Evolutionary conservation across 2,113 vertebrate genomes (phyloP).

Genomic region (Ailuropoda melanoleuca): DNA sequence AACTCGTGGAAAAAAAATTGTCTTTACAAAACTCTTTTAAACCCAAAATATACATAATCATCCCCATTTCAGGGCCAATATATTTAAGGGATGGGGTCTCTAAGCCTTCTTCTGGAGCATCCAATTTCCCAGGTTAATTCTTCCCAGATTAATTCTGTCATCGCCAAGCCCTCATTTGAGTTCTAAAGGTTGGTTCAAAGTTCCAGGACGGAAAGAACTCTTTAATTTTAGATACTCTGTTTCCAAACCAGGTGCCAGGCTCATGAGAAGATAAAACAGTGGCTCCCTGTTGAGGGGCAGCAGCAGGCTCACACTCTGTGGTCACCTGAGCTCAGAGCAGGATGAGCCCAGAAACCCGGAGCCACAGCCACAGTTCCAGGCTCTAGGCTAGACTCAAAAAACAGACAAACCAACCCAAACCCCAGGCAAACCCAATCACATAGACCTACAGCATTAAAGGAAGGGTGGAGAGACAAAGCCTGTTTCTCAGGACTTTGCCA

Average conservation of each 20-base stretch:
- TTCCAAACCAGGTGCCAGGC: slow-evolving; percentile 81
- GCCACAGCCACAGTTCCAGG: background rate
- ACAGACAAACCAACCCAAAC: slow-evolving; percentile 61
- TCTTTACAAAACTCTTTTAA: slow-evolving; percentile 70
- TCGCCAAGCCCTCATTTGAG: slow-evolving; percentile 53
- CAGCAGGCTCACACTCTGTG: background rate
- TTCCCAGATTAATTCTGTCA: slow-evolving; percentile 13
- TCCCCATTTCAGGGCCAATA: slow-evolving; percentile 37
- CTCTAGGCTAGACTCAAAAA: slow-evolving; percentile 36
- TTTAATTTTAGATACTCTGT: slow-evolving; percentile 83
- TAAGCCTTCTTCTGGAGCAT: background rate
- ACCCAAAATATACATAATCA: slow-evolving; percentile 66
- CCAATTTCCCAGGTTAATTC: slow-evolving; percentile 56
- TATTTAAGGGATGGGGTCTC: background rate
- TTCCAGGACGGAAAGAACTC: slow-evolving; percentile 82
- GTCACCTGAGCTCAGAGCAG: background rate
- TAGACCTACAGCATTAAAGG: background rate
- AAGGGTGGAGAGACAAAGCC: background rate
- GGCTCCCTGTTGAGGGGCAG: slow-evolving; percentile 57
- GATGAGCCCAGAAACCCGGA: slow-evolving; percentile 24
- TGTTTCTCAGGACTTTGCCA: background rate
- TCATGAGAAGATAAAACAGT: slow-evolving; percentile 66
- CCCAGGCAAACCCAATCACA: slow-evolving; percentile 62
- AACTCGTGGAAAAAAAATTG: slow-evolving; percentile 35
- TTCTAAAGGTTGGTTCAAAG: slow-evolving; percentile 79